phyloP scores from a whole-genome alignment of 2,113 vertebrate species.

The Trogon surrucura region DNA sequence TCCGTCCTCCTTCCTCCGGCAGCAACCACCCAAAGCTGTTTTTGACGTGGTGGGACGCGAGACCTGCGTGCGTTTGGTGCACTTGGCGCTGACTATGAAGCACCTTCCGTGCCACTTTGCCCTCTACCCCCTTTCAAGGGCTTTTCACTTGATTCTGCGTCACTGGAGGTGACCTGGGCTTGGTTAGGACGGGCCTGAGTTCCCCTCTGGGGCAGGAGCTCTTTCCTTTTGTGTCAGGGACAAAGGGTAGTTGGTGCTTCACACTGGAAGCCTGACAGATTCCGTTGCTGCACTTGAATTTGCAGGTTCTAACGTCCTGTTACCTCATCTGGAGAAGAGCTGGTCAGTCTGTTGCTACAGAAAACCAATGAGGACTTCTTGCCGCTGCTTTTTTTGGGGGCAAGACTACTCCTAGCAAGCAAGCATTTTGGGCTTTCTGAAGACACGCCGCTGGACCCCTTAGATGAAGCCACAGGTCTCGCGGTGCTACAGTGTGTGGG shows the following conservation, averaged over 20 bases:
- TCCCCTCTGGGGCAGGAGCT: neutral
- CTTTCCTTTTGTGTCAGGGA: neutral
- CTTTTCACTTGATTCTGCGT: neutral
- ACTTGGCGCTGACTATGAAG: neutral
- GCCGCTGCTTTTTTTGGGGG: neutral
- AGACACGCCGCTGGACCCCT: neutral
- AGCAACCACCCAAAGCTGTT: neutral
- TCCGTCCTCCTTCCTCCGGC: neutral
- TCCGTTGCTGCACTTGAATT: neutral
- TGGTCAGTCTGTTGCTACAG: fast-evolving
- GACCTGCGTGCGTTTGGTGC: neutral
- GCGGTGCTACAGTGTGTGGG: neutral
- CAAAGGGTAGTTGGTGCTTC: neutral
- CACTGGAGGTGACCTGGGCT: neutral
- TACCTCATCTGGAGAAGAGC: neutral
- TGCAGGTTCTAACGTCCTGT: neutral
- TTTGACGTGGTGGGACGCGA: fast-evolving
- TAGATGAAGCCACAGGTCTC: neutral
- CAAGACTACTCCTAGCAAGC: neutral
- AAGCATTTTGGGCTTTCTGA: neutral
- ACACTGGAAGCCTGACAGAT: neutral
- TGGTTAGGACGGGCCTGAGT: too few species aligned
- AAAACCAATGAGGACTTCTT: neutral
- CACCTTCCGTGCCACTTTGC: neutral
- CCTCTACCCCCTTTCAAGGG: neutral